These are phyloP conservation scores for Dolichoris vasculosae DNA, from an alignment of 1,140 invertebrate species.

Conservation along the genomic window DNA sequence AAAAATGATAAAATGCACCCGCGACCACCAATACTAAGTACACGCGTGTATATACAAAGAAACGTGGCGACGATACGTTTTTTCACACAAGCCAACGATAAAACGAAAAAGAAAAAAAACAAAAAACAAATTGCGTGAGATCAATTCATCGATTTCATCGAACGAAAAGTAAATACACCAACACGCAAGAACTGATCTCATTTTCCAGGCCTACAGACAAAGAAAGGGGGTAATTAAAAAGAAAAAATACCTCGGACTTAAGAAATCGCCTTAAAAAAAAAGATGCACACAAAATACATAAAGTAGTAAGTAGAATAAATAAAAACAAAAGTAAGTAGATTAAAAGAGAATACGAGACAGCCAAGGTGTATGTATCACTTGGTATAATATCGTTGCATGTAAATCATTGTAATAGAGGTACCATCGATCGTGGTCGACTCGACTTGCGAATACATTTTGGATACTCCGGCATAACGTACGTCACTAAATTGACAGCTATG, in stretches of 20 bases:
- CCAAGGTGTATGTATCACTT: neutral
- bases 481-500: constrained; percentile 40
- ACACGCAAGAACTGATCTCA: constrained; percentile 66
- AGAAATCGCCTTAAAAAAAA: neutral
- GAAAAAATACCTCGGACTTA: neutral
- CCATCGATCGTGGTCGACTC: constrained; percentile 70
- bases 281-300: neutral
- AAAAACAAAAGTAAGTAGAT: neutral
- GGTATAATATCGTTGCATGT: neutral
- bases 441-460: constrained; percentile 65
- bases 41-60: too few species aligned
- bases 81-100: too few species aligned
- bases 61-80: too few species aligned
- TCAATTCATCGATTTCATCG: neutral
- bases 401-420: constrained; percentile 58
- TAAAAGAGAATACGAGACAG: constrained; percentile 51
- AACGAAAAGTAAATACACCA: neutral
- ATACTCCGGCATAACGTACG: constrained; percentile 31
- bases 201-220: constrained; percentile 67
- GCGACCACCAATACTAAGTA: too few species aligned
- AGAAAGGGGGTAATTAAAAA: constrained; percentile 26
- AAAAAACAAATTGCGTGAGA: neutral
- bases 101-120: too few species aligned
- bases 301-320: neutral
- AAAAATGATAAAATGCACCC: too few species aligned